phyloP scores from a whole-genome alignment of 2,888 invertebrate genomes.

The Gari tellinella region DNA sequence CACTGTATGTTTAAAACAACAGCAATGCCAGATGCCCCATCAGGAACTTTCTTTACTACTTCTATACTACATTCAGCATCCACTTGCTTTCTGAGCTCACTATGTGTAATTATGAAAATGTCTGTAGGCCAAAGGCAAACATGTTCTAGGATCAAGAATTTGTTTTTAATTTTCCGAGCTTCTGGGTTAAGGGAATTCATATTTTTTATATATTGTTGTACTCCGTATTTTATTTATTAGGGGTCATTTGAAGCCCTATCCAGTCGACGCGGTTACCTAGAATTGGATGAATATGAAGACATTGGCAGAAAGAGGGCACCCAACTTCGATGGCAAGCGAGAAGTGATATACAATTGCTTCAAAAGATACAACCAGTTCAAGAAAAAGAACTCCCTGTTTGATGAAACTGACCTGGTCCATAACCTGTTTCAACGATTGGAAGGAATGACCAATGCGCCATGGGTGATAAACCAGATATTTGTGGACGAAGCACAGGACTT shows the following conservation, averaged over 20 bases:
- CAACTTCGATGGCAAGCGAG: conserved; percentile 69
- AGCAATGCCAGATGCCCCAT: too few relatives aligned
- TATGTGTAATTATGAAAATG: too few relatives aligned
- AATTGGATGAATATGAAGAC: conserved; percentile 64
- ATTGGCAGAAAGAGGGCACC: conserved; percentile 74
- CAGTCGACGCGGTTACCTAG: conserved; percentile 57
- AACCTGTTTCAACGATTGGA: conserved; percentile 57
- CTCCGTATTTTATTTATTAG: too few relatives aligned
- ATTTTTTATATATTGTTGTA: too few relatives aligned
- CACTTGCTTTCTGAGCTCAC: too few relatives aligned
- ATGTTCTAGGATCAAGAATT: too few relatives aligned
- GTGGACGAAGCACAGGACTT: conserved; percentile 82
- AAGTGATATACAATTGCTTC: conserved; percentile 67
- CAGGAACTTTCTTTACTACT: too few relatives aligned
- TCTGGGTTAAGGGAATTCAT: too few relatives aligned
- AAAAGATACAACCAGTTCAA: conserved; percentile 64
- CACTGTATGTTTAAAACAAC: too few relatives aligned
- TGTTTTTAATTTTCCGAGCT: too few relatives aligned
- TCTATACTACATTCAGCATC: too few relatives aligned
- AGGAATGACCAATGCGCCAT: conserved; percentile 34
- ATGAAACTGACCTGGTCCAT: conserved; percentile 74
- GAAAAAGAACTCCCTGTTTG: conserved; percentile 66
- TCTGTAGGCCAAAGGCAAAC: too few relatives aligned
- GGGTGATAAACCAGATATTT: conserved; percentile 75
- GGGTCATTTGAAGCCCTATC: conserved; percentile 75